Percentiles rank a stretch among this genome's conserved stretches.
phyloP scores from a whole-genome alignment of 1,140 invertebrate genomes.

The Drosophila chauvacae region DNA sequence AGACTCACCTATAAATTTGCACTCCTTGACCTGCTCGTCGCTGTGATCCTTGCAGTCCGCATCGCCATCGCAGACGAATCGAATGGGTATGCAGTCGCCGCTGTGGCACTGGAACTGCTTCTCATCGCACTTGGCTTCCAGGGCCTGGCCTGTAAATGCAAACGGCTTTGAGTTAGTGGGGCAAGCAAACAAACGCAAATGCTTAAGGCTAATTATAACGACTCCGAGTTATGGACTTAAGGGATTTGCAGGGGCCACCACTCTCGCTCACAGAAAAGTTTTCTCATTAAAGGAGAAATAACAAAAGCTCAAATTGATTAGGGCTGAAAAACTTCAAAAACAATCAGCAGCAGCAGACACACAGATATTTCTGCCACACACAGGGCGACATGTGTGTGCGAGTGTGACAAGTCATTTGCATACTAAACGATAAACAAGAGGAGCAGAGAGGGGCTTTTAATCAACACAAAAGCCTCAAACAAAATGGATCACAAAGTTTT shows the following conservation, averaged over 20 bases:
- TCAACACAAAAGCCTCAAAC: constrained; percentile 72
- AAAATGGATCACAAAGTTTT: constrained; percentile 72
- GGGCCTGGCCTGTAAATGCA: constrained; percentile 71
- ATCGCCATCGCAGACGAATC: constrained; percentile 92
- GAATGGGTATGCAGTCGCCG: constrained; percentile 92
- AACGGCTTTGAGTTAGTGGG: constrained; percentile 32
- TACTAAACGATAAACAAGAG: constrained; percentile 62
- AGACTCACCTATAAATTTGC: constrained; percentile 87
- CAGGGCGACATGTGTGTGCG: not conserved
- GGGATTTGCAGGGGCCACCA: constrained; percentile 20
- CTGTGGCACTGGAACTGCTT: constrained; percentile 91
- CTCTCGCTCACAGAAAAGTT: constrained; percentile 49
- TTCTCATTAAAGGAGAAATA: constrained; percentile 70
- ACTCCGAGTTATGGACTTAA: constrained; percentile 45
- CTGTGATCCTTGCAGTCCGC: constrained; percentile 92
- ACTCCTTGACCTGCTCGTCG: constrained; percentile 90
- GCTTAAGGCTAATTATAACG: constrained; percentile 73
- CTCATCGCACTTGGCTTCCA: constrained; percentile 86
- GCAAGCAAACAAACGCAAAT: constrained; percentile 48
- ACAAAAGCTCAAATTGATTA: constrained; percentile 78
- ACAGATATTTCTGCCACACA: constrained; percentile 25
- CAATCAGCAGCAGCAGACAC: constrained; percentile 66
- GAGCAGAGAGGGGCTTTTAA: constrained; percentile 53
- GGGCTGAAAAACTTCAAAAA: constrained; percentile 78
- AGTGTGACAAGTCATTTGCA: constrained; percentile 74